These are phyloP conservation scores for Drosophila arawakana DNA, from an alignment of 1,140 invertebrate genomes.

Conservation along the genomic window DNA sequence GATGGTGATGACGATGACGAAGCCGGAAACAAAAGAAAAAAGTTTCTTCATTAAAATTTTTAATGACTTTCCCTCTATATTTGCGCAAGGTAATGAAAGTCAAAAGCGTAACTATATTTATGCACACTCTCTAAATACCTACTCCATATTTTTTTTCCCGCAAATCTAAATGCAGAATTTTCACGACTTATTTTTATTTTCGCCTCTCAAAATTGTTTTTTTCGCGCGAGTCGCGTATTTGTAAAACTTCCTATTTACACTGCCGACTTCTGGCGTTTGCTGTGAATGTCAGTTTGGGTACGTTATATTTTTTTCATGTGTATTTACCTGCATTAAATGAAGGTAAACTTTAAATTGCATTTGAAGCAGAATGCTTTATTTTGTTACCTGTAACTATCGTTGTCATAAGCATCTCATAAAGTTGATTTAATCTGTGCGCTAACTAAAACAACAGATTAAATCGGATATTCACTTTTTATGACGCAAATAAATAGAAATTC, in stretches of 20 bases:
- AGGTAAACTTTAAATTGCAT: not conserved
- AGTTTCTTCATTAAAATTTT: constrained; percentile 81
- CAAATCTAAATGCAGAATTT: constrained; percentile 63
- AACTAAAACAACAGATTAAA: too few relatives aligned
- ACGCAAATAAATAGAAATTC: too few relatives aligned
- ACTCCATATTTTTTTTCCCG: constrained; percentile 27
- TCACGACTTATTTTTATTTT: constrained; percentile 5
- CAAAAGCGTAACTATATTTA: constrained; percentile 74
- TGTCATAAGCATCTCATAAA: too few relatives aligned
- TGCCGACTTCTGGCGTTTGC: constrained; percentile 1
- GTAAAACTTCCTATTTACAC: constrained; percentile 5
- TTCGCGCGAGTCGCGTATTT: not conserved
- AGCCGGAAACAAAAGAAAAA: constrained; percentile 73
- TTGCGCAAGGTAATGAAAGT: constrained; percentile 80
- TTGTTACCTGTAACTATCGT: not conserved
- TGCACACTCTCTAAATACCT: constrained; percentile 45
- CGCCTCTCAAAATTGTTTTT: constrained; percentile 26
- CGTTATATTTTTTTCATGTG: not conserved
- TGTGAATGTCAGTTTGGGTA: not conserved
- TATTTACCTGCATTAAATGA: not conserved
- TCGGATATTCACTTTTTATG: too few relatives aligned
- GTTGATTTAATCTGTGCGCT: too few relatives aligned
- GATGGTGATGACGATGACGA: constrained; percentile 26
- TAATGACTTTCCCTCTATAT: constrained; percentile 80
- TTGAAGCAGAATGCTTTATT: not conserved